Evolutionary conservation across 2,113 vertebrate genomes (phyloP).

Genomic region (Sakesphorus luctuosus): DNA sequence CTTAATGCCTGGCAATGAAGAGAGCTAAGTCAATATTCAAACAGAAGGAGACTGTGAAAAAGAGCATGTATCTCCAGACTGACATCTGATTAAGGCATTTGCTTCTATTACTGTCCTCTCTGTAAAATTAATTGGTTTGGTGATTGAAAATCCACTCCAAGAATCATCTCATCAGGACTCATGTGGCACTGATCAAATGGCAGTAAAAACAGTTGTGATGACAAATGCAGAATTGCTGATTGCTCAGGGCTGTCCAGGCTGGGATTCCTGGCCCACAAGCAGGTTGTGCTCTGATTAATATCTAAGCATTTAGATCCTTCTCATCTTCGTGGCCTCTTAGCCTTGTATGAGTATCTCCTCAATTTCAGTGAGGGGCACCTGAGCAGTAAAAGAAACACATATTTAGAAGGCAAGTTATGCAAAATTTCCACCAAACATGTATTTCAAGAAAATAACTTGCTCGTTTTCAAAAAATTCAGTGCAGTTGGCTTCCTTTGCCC

Average conservation of each 20-base stretch:
- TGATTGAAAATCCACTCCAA: conserved; percentile 58
- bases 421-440: not conserved
- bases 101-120: conserved; percentile 2
- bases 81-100: not conserved
- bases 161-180: conserved; percentile 50
- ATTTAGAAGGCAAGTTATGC: not conserved
- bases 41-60: not conserved
- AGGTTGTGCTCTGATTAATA: conserved; percentile 47
- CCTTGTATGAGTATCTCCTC: not conserved
- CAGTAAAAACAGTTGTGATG: conserved; percentile 68
- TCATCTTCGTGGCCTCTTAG: not conserved
- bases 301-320: not conserved
- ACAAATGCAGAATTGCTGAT: conserved; percentile 66
- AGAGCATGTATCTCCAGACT: not conserved
- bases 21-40: not conserved
- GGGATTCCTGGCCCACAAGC: conserved; percentile 47
- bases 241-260: conserved; percentile 38
- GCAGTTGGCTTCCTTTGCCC: not conserved
- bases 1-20: not conserved
- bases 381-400: not conserved
- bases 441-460: not conserved
- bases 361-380: not conserved
- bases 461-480: not conserved
- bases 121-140: conserved; percentile 59
- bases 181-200: conserved; percentile 64